Percentiles rank a stretch among this genome's conserved stretches.
Evolutionary conservation across 1,140 invertebrate species (phyloP).

Genomic region (Nymphalis io): DNA sequence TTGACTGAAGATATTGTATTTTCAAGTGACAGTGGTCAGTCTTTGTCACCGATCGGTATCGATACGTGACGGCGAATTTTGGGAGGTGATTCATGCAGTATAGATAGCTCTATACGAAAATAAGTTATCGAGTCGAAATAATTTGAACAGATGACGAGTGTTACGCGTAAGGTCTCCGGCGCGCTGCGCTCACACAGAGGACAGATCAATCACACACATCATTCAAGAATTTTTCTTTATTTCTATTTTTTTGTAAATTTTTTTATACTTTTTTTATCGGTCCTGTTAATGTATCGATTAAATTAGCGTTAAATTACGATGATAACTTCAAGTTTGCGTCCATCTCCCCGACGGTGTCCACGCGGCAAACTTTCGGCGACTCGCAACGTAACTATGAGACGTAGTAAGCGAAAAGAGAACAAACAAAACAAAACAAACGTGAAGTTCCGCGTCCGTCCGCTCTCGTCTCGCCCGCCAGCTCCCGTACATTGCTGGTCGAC

Average conservation of each 20-base stretch:
- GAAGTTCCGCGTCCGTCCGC: constrained; percentile 54
- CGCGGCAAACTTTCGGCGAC: constrained; percentile 33
- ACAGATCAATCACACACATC: constrained; percentile 76
- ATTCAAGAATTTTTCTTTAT: constrained; percentile 77
- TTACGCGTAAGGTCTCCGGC: constrained; percentile 61
- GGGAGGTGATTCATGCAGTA: not conserved
- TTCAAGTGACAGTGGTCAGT: constrained; percentile 40
- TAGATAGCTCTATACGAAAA: not conserved
- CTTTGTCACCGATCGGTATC: constrained; percentile 34
- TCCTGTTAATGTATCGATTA: constrained; percentile 65
- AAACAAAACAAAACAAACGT: constrained; percentile 76
- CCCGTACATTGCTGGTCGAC: constrained; percentile 3
- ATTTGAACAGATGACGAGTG: constrained; percentile 73
- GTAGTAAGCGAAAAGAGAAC: constrained; percentile 72
- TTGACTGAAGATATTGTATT: constrained; percentile 42
- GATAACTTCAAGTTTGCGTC: constrained; percentile 72
- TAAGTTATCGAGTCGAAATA: not conserved
- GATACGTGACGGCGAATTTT: constrained; percentile 7
- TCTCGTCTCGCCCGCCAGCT: constrained; percentile 31
- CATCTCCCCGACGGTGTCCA: constrained; percentile 39
- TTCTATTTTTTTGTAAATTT: constrained; percentile 69
- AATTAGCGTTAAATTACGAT: constrained; percentile 73
- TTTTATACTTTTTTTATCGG: constrained; percentile 55
- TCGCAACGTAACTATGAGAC: constrained; percentile 58
- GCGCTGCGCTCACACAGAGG: constrained; percentile 48